phyloP scores from a whole-genome alignment of 2,113 vertebrate species.

The Planiliza haematocheilus region DNA sequence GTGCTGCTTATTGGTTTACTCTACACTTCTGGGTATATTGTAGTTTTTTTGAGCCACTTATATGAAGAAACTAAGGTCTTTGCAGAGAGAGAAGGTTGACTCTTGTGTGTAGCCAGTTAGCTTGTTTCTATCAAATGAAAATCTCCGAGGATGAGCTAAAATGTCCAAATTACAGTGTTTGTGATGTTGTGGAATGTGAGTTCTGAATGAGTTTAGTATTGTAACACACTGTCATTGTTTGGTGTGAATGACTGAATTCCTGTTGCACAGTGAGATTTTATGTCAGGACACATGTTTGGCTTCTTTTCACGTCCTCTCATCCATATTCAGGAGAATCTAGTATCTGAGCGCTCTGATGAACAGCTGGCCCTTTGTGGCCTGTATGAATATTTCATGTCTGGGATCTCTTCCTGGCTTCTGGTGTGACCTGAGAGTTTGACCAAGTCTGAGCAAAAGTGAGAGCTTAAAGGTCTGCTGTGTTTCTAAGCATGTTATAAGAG shows the following conservation, averaged over 20 bases:
- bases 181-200: slow-evolving; percentile 20
- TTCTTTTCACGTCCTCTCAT: slow-evolving; percentile 50
- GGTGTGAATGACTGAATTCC: slow-evolving; percentile 27
- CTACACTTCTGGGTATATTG: no score
- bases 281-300: slow-evolving; percentile 38
- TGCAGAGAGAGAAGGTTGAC: no score
- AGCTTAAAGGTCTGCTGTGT: neutral
- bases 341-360: slow-evolving; percentile 24
- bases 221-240: slow-evolving; percentile 51
- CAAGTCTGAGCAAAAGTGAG: neutral
- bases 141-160: no score
- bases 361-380: slow-evolving; percentile 30
- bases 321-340: slow-evolving; percentile 60
- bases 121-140: no score
- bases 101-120: no score
- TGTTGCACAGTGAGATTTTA: slow-evolving; percentile 51
- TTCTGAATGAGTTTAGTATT: neutral
- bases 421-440: neutral
- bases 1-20: no score
- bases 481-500: neutral
- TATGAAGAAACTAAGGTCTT: no score
- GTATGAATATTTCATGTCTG: slow-evolving; percentile 63
- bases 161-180: neutral
- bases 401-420: slow-evolving; percentile 18
- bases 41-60: no score